Conservation (phyloP, 1,140 invertebrate genomes). For the Drosophila eugracilis region DNA sequence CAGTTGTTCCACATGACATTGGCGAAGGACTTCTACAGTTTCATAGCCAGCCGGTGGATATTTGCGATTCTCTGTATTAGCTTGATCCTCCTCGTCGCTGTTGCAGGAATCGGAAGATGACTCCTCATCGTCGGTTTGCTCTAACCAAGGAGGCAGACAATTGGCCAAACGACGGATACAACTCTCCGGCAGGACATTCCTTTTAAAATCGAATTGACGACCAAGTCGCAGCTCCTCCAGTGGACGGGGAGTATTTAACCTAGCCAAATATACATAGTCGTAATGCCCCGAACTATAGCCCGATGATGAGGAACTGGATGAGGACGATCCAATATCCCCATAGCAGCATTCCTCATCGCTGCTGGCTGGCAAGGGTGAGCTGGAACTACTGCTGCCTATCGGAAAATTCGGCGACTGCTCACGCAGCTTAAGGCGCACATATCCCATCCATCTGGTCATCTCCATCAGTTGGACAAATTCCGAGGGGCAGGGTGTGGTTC, state of each 20-base stretch:
- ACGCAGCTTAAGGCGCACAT: conserved; percentile 72
- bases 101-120: background rate
- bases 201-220: conserved; percentile 18
- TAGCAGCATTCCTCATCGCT: conserved; percentile 44
- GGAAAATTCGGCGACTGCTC: conserved; percentile 35
- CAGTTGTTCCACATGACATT: conserved; percentile 82
- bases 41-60: conserved; percentile 45
- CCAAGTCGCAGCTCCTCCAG: conserved; percentile 57
- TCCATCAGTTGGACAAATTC: conserved; percentile 64
- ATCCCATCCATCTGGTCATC: conserved; percentile 77
- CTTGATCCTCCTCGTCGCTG: conserved; percentile 84
- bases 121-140: conserved; percentile 77
- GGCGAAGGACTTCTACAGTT: conserved; percentile 69
- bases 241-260: conserved; percentile 66
- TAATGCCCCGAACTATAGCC: conserved; percentile 76
- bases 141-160: conserved; percentile 55
- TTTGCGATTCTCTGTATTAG: background rate
- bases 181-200: conserved; percentile 64
- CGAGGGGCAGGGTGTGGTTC: conserved; percentile 55
- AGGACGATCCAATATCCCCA: conserved; percentile 33
- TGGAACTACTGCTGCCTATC: background rate
- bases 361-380: background rate
- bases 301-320: conserved; percentile 40
- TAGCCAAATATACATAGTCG: conserved; percentile 73
- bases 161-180: conserved; percentile 61